Conservation (phyloP, 2,888 invertebrate species). For the Sphaerophoria rueppellii region DNA sequence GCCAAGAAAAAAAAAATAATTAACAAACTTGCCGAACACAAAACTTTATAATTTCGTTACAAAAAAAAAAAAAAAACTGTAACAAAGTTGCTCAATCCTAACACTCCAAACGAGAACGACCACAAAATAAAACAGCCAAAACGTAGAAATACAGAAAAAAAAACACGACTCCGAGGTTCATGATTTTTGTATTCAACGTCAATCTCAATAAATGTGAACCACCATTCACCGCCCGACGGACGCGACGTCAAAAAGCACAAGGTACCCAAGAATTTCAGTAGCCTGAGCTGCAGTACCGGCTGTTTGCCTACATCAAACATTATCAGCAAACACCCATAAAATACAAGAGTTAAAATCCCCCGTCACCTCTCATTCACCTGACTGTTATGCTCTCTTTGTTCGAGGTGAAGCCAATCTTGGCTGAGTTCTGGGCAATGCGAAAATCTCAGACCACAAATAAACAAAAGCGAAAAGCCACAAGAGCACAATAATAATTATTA, state of each 20-base stretch:
- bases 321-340: conserved; percentile 60
- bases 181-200: conserved; percentile 61
- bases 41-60: conserved; percentile 39
- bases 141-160: conserved; percentile 7
- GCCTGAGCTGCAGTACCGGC: conserved; percentile 53
- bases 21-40: conserved; percentile 49
- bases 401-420: conserved; percentile 46
- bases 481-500: conserved; percentile 11
- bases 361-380: not conserved
- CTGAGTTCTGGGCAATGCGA: conserved; percentile 54
- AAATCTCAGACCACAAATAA: conserved; percentile 36
- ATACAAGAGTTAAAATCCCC: not conserved
- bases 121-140: not conserved
- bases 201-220: conserved; percentile 54
- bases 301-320: conserved; percentile 63
- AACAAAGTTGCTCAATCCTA: conserved; percentile 53
- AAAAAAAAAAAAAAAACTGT: conserved; percentile 33
- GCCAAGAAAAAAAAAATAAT: conserved; percentile 44
- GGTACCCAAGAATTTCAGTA: conserved; percentile 36
- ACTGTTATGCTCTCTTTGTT: conserved; percentile 60
- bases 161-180: conserved; percentile 34
- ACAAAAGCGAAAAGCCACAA: conserved; percentile 64
- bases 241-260: conserved; percentile 15
- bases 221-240: not conserved
- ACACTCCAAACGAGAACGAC: conserved; percentile 40